Evolutionary conservation across 92 coral and sea anemone genomes (phyloP), one percentile per base, ranked within the genome.

Genomic region (Diadumene lineata): DNA sequence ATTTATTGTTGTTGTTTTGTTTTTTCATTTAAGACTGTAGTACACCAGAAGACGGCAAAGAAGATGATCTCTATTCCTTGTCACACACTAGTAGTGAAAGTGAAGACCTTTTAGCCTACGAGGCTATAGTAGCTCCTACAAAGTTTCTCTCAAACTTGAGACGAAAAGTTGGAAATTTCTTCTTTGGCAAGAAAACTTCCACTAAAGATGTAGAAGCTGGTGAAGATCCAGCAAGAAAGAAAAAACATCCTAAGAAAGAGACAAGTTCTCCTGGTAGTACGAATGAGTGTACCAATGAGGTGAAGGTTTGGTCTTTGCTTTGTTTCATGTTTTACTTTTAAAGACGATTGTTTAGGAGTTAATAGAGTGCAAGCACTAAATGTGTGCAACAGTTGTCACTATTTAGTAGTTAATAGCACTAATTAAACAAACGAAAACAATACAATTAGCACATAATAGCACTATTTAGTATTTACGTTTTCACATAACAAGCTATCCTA

Each of bases 41-140:
- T 38, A 38, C 48, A 38, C 48, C 13, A 38, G 7, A 38, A 38
- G 48, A 38, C 6, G 48, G 13, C 48, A 13, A 38, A 13, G 48
- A 38, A 38, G 7, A 38, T 38, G 6, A 4, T 38, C 48, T 38
- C n/a, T n/a, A n/a, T 38, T 38, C 48, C 48, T 13, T 38, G 7
- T 69, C 74, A 44, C 33, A 31, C 3, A 56, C 77, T 26, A 56
- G 77, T 56, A 61, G 63, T 22, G 77, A 56, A 17, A 72, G 77
- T 62, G 65, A 56, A 27, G 81, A 64, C 23, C 32, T 28, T 17
- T 31, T 23, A 1, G 65, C 81, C 0, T 46, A 50, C 23, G 73
- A 65, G 50, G 72, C 81, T 17, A 15, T 64, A 48, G 29, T 21
- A 43, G 64, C 81, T n/a, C 81, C 81, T 31, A 64, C 60, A 73